Conservation (phyloP, 2,888 invertebrate genomes). For the Ophonus ardosiacus region DNA sequence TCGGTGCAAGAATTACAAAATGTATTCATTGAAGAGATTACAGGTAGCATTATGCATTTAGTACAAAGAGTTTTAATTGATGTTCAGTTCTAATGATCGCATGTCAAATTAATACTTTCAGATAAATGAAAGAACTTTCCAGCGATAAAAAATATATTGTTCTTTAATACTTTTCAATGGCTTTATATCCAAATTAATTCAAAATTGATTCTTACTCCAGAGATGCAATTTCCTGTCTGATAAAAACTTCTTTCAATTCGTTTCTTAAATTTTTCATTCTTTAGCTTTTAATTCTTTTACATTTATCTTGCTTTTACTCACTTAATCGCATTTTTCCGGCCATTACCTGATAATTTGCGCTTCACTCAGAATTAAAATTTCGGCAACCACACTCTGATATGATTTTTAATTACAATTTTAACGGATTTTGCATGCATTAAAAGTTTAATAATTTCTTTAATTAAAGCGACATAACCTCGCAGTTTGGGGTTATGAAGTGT, state of each 20-base stretch:
- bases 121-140: constrained; percentile 34
- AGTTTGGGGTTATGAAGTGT: constrained; percentile 19
- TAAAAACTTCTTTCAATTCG: constrained; percentile 54
- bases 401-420: constrained; percentile 39
- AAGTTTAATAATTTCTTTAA: constrained; percentile 54
- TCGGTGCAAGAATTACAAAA: not conserved
- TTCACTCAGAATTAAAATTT: constrained; percentile 30
- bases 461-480: constrained; percentile 36
- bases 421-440: constrained; percentile 43
- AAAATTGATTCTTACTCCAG: constrained; percentile 50
- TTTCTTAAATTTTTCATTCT: constrained; percentile 45
- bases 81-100: not conserved
- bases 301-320: constrained; percentile 28
- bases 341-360: constrained; percentile 40
- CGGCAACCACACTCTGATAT: constrained; percentile 38
- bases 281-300: constrained; percentile 44
- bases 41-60: not conserved
- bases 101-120: constrained; percentile 37
- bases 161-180: constrained; percentile 36
- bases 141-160: constrained; percentile 47
- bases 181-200: constrained; percentile 54
- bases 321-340: constrained; percentile 48
- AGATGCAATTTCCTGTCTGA: constrained; percentile 54
- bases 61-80: constrained; percentile 34
- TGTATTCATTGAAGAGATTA: not conserved